Evolutionary conservation across 2,888 invertebrate species (phyloP).

Genomic region (Drosophila neutralis): DNA sequence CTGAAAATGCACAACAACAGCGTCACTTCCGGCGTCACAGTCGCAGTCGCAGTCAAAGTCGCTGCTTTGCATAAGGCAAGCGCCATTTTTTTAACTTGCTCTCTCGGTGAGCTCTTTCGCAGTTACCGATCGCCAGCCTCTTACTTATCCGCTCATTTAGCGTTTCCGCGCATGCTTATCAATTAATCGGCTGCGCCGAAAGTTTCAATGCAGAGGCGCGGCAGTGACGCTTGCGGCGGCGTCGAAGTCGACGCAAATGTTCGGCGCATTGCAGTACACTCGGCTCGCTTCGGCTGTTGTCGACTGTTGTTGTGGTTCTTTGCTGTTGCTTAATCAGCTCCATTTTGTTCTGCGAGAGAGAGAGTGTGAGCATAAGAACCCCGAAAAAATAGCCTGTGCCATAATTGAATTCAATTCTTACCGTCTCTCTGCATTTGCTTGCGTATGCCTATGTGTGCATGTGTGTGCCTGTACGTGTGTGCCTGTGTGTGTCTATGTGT

Average conservation of each 20-base stretch:
- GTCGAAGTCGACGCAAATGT: slow-evolving; percentile 1
- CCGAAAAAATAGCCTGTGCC: slow-evolving; percentile 57
- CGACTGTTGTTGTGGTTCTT: slow-evolving; percentile 10
- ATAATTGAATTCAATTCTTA: slow-evolving; percentile 67
- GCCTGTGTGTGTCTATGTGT: slow-evolving; percentile 10
- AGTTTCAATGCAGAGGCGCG: slow-evolving; percentile 28
- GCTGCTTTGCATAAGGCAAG: slow-evolving; percentile 15
- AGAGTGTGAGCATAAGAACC: slow-evolving; percentile 36
- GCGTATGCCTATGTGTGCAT: slow-evolving; percentile 23
- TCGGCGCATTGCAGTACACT: slow-evolving; percentile 56
- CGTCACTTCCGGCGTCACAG: slow-evolving; percentile 59
- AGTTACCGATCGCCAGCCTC: slow-evolving; percentile 13
- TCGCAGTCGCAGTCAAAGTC: slow-evolving; percentile 7
- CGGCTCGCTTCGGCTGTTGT: slow-evolving; percentile 50
- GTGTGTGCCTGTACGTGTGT: slow-evolving; percentile 24
- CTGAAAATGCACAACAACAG: slow-evolving; percentile 18
- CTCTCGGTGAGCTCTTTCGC: not conserved
- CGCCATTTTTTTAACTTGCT: slow-evolving; percentile 31
- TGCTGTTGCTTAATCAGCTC: slow-evolving; percentile 56
- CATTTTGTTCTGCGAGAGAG: slow-evolving; percentile 51
- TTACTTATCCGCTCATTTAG: slow-evolving; percentile 48
- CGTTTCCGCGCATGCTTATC: slow-evolving; percentile 51
- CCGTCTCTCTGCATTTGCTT: slow-evolving; percentile 43
- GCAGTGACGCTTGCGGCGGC: slow-evolving; percentile 16
- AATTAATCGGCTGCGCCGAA: slow-evolving; percentile 55